phyloP scores from a whole-genome alignment of 2,113 vertebrate genomes.

The human region DNA sequence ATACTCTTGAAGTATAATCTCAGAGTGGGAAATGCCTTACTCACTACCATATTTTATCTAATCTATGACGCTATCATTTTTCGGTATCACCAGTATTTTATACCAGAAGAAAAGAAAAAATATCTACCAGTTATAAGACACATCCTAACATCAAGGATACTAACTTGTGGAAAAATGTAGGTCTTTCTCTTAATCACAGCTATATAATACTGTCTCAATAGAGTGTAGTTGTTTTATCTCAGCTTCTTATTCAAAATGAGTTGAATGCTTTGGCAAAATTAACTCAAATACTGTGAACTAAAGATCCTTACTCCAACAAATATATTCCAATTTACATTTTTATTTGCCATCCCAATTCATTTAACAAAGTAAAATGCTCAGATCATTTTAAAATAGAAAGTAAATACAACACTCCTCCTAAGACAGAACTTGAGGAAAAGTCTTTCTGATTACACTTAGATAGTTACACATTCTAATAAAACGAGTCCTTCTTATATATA shows the following conservation, averaged over 20 bases:
- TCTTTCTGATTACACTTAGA: not conserved
- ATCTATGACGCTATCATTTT: not conserved
- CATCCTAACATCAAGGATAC: not conserved
- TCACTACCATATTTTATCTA: not conserved
- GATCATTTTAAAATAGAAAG: conserved; percentile 17
- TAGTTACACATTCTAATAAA: not conserved
- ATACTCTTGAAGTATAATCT: not conserved
- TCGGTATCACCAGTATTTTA: not conserved
- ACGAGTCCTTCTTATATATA: not conserved
- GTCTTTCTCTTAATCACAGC: not conserved
- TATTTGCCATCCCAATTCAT: conserved; percentile 17
- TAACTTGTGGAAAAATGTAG: not conserved
- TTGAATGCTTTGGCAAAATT: conserved; percentile 29
- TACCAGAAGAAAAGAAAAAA: not conserved
- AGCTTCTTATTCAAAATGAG: not conserved
- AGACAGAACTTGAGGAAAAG: not conserved
- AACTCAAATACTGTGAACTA: not conserved
- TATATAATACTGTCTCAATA: not conserved
- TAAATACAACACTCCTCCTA: not conserved
- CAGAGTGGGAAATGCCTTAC: not conserved
- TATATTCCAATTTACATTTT: conserved; percentile 39
- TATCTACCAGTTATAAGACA: not conserved
- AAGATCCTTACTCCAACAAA: not conserved
- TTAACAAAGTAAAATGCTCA: not conserved
- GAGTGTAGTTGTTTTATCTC: not conserved